A percentile compares a stretch with the other conserved stretches of the same genome.
These are phyloP conservation scores for Petroica traversi DNA, from an alignment of 2,113 vertebrate species.

Conservation along the genomic window DNA sequence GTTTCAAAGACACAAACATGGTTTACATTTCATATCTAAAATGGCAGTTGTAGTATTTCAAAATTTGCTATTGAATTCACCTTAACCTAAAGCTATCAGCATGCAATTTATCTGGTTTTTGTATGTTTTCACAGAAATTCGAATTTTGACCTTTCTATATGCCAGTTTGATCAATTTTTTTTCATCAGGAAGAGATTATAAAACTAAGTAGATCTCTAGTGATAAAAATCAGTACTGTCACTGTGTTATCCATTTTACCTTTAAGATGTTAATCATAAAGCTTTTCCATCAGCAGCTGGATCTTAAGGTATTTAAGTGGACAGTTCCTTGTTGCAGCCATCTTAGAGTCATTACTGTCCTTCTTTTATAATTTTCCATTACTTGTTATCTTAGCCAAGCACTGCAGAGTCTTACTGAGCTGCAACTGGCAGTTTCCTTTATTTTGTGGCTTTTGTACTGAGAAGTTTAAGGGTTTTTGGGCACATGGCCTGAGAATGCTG, in stretches of 20 bases:
- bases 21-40: neutral
- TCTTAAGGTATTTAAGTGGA: neutral
- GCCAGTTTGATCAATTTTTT: neutral
- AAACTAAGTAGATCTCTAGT: neutral
- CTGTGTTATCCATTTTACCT: neutral
- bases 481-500: constrained; percentile 15
- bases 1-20: neutral
- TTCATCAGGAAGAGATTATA: neutral
- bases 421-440: neutral
- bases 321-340: neutral
- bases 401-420: neutral
- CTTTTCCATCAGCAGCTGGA: neutral
- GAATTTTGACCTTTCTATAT: neutral
- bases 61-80: neutral
- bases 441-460: neutral
- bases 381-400: neutral
- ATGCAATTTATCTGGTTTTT: neutral
- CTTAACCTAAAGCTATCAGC: neutral
- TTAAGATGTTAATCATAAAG: neutral
- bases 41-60: neutral
- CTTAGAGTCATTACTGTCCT: neutral
- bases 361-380: neutral
- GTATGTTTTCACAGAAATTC: neutral
- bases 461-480: constrained; percentile 13
- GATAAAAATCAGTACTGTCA: neutral